Base-by-base conservation (phyloP, 2,113 vertebrate genomes). In the Platysternon megacephalum region DNA sequence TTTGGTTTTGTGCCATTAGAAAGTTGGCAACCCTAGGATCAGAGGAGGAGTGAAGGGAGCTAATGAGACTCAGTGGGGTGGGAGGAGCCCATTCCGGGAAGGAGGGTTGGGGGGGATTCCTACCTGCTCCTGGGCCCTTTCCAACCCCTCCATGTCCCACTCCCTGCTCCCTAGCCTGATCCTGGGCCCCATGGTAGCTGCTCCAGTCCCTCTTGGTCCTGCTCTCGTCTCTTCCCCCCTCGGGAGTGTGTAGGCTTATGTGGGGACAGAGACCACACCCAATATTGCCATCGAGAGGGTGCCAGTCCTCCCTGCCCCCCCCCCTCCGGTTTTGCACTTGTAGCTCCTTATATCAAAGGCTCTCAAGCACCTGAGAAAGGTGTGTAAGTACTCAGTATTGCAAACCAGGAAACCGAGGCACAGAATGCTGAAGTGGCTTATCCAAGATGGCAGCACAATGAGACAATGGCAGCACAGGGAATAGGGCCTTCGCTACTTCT, bases 381-480 rank as follows among this genome's bases (percentile, higher is more conserved):
- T 26, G 74, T 5, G 13, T 28, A 21, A 11, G 74, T 58, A n/a
- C 5, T 24, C n/a, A 52, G 22, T 82, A 84, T 87, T 48, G 83
- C 51, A 58, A 48, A 78, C 28, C 11, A 79, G 53, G 61, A 86
- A 56, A 61, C 22, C 21, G 86, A 76, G 78, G 42, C 51, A 3
- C 2, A 11, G 24, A 3, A 26, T 4, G 49, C n/a, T 72, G 11
- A 21, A 76, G 1, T 12, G 44, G 0, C 3, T 46, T 72, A 28
- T 21, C 51, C 51, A 5, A 11, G 39, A 2, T 10, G 35, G n/a
- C n/a, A n/a, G n/a, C n/a, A n/a, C n/a, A n/a, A n/a, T 35, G 76
- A 19, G 46, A 17, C 46, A 32, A 39, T 12, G 49, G 32, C 49
- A 52, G 49, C 19, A 16, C 5, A n/a, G 29, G 49, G 79, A n/a